phyloP scores from a whole-genome alignment of 1,140 invertebrate genomes.

The Eupeodes corollae region DNA sequence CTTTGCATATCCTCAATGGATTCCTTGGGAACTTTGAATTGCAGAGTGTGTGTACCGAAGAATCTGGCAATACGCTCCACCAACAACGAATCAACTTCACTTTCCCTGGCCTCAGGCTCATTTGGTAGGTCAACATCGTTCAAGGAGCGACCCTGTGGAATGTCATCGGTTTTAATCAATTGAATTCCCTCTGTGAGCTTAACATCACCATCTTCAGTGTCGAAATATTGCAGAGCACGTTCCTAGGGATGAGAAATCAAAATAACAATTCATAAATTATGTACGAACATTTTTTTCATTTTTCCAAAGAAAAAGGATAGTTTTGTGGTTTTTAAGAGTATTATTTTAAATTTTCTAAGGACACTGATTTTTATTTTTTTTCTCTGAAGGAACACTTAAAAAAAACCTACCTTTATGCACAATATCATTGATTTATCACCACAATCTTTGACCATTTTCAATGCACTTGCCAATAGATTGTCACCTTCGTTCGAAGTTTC shows the following conservation, averaged over 20 bases:
- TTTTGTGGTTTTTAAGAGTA: too few relatives aligned
- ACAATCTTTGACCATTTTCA: constrained; percentile 55
- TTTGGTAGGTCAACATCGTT: constrained; percentile 46
- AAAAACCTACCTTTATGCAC: constrained; percentile 53
- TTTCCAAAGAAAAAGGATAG: too few relatives aligned
- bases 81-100: constrained; percentile 62
- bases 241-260: constrained; percentile 38
- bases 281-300: not conserved
- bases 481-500: constrained; percentile 28
- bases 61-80: constrained; percentile 61
- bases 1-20: constrained; percentile 55
- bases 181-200: constrained; percentile 55
- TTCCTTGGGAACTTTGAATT: constrained; percentile 60
- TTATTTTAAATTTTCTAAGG: too few relatives aligned
- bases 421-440: constrained; percentile 55
- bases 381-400: not conserved
- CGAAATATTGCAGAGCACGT: constrained; percentile 53
- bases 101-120: constrained; percentile 57
- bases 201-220: constrained; percentile 44
- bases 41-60: constrained; percentile 64
- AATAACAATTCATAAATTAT: not conserved
- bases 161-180: constrained; percentile 52
- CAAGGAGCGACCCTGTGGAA: constrained; percentile 41
- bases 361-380: not conserved
- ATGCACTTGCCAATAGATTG: constrained; percentile 44